Conservation (phyloP, 2,113 vertebrate species). For the Balaenoptera acutorostrata region DNA sequence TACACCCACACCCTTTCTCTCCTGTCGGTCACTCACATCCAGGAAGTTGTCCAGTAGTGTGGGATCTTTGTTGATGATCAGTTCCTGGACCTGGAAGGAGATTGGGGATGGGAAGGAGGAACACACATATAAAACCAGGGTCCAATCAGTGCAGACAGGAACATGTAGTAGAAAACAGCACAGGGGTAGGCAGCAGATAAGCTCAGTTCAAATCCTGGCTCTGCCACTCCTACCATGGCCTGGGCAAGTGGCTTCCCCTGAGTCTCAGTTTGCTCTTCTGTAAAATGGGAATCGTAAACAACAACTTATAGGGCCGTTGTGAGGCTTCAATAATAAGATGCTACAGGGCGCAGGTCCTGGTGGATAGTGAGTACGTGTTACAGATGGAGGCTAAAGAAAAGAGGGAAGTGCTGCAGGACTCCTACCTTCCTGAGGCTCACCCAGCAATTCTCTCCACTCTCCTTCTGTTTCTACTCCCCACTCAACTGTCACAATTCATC, state of each 20-base stretch:
- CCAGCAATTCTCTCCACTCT: neutral
- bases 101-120: neutral
- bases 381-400: neutral
- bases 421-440: neutral
- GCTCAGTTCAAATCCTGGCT: too few species aligned
- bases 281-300: neutral
- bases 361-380: neutral
- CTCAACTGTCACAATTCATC: neutral
- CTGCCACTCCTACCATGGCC: neutral
- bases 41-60: conserved; percentile 94
- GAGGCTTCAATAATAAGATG: neutral
- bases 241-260: neutral
- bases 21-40: conserved; percentile 84
- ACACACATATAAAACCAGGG: neutral
- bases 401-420: neutral
- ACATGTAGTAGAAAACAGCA: neutral
- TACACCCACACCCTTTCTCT: rapidly evolving
- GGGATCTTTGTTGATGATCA: conserved; percentile 95
- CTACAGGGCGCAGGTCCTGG: neutral
- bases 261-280: neutral
- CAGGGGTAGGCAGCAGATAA: neutral
- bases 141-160: neutral
- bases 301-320: neutral
- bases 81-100: conserved; percentile 89
- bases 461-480: neutral